These are phyloP conservation scores for Leptopilina syphax DNA, from an alignment of 2,888 invertebrate species.

Conservation along the genomic window DNA sequence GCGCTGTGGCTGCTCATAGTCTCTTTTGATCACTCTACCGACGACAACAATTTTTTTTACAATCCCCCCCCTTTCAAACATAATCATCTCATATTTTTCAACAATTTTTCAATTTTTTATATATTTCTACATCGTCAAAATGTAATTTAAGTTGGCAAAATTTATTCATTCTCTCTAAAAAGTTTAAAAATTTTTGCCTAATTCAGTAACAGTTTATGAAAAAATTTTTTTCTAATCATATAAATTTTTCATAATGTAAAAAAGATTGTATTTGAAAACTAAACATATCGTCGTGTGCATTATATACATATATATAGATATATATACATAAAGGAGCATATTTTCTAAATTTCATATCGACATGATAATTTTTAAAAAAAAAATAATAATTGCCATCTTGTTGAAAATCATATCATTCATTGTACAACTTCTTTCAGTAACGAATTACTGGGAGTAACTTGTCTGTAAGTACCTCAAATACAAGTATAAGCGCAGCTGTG, in stretches of 20 bases:
- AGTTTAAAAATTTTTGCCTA: too few relatives aligned
- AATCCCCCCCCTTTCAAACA: neutral
- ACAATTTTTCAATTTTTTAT: neutral
- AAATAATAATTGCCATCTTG: constrained; percentile 10
- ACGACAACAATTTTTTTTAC: constrained; percentile 24
- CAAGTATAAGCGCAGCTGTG: constrained; percentile 40
- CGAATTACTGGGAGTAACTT: constrained; percentile 39
- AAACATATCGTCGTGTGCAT: constrained; percentile 14
- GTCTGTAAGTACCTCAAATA: constrained; percentile 37
- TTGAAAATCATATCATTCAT: constrained; percentile 30
- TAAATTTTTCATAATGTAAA: neutral
- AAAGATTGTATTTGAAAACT: neutral
- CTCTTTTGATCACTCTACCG: constrained; percentile 50
- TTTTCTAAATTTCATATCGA: constrained; percentile 15
- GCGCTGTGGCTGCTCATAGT: constrained; percentile 93
- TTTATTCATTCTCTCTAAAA: too few relatives aligned
- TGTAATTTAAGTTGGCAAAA: too few relatives aligned
- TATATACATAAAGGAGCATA: neutral
- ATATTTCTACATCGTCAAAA: neutral
- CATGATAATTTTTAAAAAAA: neutral
- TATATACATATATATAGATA: neutral
- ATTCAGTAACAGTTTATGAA: neutral
- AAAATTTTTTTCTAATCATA: too few relatives aligned
- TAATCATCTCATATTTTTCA: constrained; percentile 18
- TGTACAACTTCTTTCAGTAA: constrained; percentile 35